These are phyloP conservation scores for Nomada ruficornis DNA, from an alignment of 2,888 invertebrate genomes.

Conservation along the genomic window DNA sequence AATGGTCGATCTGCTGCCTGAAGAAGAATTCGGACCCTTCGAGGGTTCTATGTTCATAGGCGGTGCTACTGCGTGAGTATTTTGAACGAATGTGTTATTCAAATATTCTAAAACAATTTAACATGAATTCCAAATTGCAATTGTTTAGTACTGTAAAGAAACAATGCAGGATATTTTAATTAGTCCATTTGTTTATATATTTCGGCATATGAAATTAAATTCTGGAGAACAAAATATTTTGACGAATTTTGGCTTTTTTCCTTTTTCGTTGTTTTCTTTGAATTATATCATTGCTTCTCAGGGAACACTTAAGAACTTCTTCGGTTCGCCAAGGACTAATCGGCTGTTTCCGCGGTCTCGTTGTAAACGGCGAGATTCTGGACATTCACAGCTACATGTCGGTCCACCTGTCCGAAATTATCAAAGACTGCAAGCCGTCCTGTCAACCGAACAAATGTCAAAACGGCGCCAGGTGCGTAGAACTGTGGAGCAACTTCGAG, in stretches of 20 bases:
- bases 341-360: constrained; percentile 96
- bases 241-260: too few species aligned
- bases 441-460: constrained; percentile 97
- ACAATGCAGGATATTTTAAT: not conserved
- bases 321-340: constrained; percentile 95
- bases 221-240: too few species aligned
- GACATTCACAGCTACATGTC: constrained; percentile 97
- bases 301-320: constrained; percentile 92
- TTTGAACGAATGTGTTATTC: not conserved
- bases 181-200: not conserved
- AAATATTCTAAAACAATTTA: not conserved
- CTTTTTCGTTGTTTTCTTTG: too few species aligned
- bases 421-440: constrained; percentile 96
- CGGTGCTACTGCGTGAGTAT: constrained; percentile 94
- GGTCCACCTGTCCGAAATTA: constrained; percentile 95
- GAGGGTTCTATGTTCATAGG: constrained; percentile 97
- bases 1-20: constrained; percentile 93
- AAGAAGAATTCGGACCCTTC: constrained; percentile 96
- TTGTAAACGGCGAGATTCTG: constrained; percentile 95
- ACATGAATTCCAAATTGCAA: not conserved
- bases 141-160: not conserved
- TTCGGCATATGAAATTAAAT: too few species aligned
- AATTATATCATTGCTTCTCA: constrained; percentile 76
- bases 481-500: constrained; percentile 96
- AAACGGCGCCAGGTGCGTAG: constrained; percentile 95